Conservation (phyloP, 30 jellyfish, hydroid and myxozoan genomes). For the Catostylus mosaicus region DNA sequence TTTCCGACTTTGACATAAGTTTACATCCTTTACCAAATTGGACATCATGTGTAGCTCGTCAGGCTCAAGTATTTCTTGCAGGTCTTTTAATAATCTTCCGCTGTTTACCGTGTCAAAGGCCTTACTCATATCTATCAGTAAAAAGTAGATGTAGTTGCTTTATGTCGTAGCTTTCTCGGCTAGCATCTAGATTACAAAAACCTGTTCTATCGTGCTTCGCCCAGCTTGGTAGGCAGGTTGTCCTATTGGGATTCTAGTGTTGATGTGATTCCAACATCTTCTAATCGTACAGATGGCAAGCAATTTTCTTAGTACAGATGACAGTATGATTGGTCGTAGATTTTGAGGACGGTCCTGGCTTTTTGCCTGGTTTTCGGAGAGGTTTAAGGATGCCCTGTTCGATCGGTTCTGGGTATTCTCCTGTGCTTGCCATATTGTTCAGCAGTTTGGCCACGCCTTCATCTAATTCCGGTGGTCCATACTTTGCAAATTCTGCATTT, state of each 20-base stretch:
- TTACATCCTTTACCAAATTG: constrained; percentile 40
- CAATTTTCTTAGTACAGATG: not conserved
- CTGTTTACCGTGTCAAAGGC: constrained; percentile 63
- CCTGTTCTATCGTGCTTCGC: too few species aligned
- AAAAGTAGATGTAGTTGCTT: constrained; percentile 52
- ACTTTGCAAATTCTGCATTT: constrained; percentile 23
- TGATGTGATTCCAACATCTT: constrained; percentile 3
- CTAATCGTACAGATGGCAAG: too few species aligned
- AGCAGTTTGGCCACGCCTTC: not conserved
- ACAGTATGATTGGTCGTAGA: too few species aligned
- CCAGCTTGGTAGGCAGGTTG: too few species aligned
- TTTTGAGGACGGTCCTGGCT: constrained; percentile 1
- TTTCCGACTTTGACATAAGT: constrained; percentile 27
- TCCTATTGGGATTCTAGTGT: constrained; percentile 11
- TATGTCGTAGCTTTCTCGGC: constrained; percentile 50
- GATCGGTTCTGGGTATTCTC: too few species aligned
- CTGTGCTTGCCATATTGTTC: too few species aligned
- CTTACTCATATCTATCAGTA: too few species aligned
- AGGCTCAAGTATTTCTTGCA: too few species aligned
- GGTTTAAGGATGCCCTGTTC: constrained; percentile 19
- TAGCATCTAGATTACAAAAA: constrained; percentile 45
- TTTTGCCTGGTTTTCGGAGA: constrained; percentile 22
- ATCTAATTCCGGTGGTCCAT: constrained; percentile 38
- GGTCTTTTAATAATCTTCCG: too few species aligned
- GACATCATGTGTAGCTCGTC: too few species aligned